A percentile compares a stretch with the other conserved stretches of the same genome.
phyloP scores from a whole-genome alignment of 2,888 invertebrate species.

The Sarcophaga subvicina region DNA sequence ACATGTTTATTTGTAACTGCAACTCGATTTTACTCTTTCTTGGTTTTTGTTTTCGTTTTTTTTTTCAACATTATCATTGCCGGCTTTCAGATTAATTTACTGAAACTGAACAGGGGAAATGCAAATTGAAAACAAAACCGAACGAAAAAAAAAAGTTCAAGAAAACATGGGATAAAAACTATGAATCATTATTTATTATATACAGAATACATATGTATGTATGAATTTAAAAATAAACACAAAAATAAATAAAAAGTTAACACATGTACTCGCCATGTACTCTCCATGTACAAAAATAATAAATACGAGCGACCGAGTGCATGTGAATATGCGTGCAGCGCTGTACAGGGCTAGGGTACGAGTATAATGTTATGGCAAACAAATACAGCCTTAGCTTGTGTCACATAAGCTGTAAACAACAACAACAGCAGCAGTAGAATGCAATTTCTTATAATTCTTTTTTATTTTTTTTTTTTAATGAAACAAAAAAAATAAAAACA shows the following conservation, averaged over 20 bases:
- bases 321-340: no score
- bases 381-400: no score
- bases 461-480: no score
- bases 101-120: conserved; percentile 43
- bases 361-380: no score
- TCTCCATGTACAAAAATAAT: neutral
- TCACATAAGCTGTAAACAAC: no score
- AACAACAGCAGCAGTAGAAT: no score
- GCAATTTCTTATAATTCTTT: no score
- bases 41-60: no score
- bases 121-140: neutral
- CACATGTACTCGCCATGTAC: conserved; percentile 1
- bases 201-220: neutral
- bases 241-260: conserved; percentile 6
- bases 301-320: no score
- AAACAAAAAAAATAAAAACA: neutral
- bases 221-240: conserved; percentile 9
- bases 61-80: conserved; percentile 9
- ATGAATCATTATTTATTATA: conserved; percentile 53
- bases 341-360: no score
- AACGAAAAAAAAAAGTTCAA: neutral
- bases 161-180: conserved; percentile 27
- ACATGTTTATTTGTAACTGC: conserved; percentile 12
- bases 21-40: no score
- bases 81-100: conserved; percentile 40